Base-by-base conservation (phyloP, 2,888 invertebrate genomes). In the Drosophila helvetica region DNA sequence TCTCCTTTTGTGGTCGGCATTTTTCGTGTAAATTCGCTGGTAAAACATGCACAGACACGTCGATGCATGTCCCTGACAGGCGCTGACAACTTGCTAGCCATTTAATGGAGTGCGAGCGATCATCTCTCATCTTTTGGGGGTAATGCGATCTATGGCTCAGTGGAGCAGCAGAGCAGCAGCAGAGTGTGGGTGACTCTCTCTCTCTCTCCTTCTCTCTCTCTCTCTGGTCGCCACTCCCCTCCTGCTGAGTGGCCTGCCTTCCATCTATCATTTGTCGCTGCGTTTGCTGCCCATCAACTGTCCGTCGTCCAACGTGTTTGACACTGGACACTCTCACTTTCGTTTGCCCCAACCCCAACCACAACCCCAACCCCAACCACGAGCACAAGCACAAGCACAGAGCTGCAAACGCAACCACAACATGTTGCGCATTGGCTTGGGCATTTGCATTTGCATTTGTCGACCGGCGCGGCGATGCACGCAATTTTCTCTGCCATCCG, bases 11-110 rank as follows among this genome's bases (percentile, higher is more conserved):
- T 73, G 79, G 68, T 54, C 46, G 18, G 47, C 59, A 61, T 63
- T 74, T 86, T 86, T 74, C 78, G 84, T 82, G 87, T 82, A 79
- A 73, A 73, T 74, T 85, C 69, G 70, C 66, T 81, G 79, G 79
- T 81, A 74, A 71, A 82, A 82, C 82, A 86, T 69, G 82, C 73
- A 66, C 74, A 62, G 71, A 79, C 76, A 79, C 1, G 22, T 22
- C 22, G n/a, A n/a, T 22, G 22, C 1, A 4, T 71, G 76, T 69
- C 73, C 17, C 74, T 74, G 38, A n/a, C 25, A 50, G 18, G 45
- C 33, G 50, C 43, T 67, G 83, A 86, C 86, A 83, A 80, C 56
- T 78, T 80, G 74, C 55, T 61, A 63, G 74, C 33, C 64, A 62
- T 38, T 38, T 86, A 86, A 86, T 80, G 65, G 83, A 50, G 51